phyloP scores from a whole-genome alignment of 2,888 invertebrate species.

The Gastracanthus pulcherrimus region DNA sequence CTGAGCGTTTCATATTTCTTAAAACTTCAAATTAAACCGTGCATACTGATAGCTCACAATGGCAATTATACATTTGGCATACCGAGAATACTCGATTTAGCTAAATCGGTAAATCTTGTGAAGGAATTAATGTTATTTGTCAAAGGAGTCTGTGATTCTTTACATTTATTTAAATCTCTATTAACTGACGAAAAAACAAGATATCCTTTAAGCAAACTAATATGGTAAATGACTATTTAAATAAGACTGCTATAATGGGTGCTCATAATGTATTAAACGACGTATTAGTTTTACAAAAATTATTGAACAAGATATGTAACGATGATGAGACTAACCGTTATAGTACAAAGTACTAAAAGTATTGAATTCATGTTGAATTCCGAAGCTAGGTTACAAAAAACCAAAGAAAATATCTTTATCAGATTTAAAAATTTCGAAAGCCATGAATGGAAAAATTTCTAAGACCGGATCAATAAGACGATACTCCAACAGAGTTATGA shows the following conservation, averaged over 20 bases:
- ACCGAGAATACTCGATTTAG: constrained; percentile 5
- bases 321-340: too few relatives aligned
- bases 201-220: neutral
- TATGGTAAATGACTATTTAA: constrained; percentile 6
- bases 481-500: too few relatives aligned
- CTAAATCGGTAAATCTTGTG: neutral
- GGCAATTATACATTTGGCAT: constrained; percentile 12
- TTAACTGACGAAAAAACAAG: neutral
- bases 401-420: too few relatives aligned
- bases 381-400: too few relatives aligned
- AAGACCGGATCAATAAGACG: too few relatives aligned
- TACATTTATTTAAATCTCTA: constrained; percentile 3
- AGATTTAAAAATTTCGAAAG: too few relatives aligned
- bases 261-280: constrained; percentile 14
- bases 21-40: neutral
- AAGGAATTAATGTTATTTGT: constrained; percentile 1
- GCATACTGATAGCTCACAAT: constrained; percentile 26
- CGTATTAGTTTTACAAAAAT: too few relatives aligned
- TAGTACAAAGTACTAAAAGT: too few relatives aligned
- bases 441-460: too few relatives aligned
- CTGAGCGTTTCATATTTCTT: constrained; percentile 29
- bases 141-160: constrained; percentile 8
- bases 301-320: too few relatives aligned
- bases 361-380: too few relatives aligned
- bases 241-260: constrained; percentile 4